Percentiles rank a stretch among this genome's conserved stretches.
Conservation (phyloP, 35 echinoderm and acorn worm genomes). For the Stichopus chloronotus region DNA sequence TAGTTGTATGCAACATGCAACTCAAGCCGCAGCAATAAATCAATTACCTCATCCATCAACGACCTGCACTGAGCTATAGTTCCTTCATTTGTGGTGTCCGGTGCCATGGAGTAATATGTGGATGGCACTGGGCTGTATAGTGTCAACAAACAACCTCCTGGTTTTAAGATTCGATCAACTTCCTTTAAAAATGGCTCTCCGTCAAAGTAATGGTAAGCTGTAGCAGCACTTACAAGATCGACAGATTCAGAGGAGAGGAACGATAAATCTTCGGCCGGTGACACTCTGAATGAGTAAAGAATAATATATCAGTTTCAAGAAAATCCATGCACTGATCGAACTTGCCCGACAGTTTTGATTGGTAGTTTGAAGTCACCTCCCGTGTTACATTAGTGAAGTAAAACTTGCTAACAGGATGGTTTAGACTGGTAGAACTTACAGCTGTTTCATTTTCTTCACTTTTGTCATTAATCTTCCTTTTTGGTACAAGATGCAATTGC, state of each 20-base stretch:
- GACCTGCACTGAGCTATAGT: not conserved
- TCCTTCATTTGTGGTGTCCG: not conserved
- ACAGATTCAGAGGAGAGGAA: constrained; percentile 5
- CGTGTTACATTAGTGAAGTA: no score
- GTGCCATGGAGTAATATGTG: not conserved
- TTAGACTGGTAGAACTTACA: no score
- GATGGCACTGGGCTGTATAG: not conserved
- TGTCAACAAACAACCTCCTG: constrained; percentile 59
- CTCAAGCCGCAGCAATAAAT: no score
- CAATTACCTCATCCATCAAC: not conserved
- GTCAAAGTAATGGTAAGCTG: constrained; percentile 75
- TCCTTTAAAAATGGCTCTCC: constrained; percentile 52
- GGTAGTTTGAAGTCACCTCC: no score
- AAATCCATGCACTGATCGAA: not conserved
- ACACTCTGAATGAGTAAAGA: not conserved
- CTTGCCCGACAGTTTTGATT: no score
- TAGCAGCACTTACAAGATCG: constrained; percentile 59
- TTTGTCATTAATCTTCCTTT: no score
- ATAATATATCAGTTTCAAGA: no score
- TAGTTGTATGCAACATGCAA: no score
- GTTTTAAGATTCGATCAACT: constrained; percentile 75
- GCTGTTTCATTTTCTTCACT: no score
- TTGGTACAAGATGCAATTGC: no score
- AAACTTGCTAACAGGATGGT: no score
- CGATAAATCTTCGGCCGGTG: not conserved